Base-by-base conservation (phyloP, 2,113 vertebrate genomes). In the Gavia stellata region DNA sequence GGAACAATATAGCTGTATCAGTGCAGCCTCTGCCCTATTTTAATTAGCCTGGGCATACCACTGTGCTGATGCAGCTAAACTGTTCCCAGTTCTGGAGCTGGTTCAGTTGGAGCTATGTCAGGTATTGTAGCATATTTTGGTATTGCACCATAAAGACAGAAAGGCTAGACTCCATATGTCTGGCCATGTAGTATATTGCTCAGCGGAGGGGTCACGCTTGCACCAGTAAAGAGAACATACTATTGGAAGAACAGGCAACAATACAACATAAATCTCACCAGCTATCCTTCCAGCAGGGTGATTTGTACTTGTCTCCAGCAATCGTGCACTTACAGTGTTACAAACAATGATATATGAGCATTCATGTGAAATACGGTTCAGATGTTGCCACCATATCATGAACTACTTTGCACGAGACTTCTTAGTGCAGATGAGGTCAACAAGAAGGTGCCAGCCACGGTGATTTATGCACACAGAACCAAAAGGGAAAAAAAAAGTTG, bases 11-110 rank as follows among this genome's bases (percentile, higher is more conserved):
- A 92, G 61, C 61, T 95, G 25, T 70, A 92, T 56, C 65, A 81
- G 52, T 67, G 73, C 84, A 94, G 94, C 77, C 94, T 96, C 96
- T 97, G 90, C 92, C 94, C 94, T 87, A 85, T 94, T 97, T 96
- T 96, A 96, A 97, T 96, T 95, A 94, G 87, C 15, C 44, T 59
- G 81, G 78, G 93, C 95, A 95, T 96, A 95, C 87, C 94, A 91
- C 61, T 90, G 78, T 90, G 94, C 95, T 96, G 91, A 97, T 89
- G 94, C 84, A 96, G 93, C 70, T 90, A 47, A 96, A 75, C 81
- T 75, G 31, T 91, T 96, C 53, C 81, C 56, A 89, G 73, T 63
- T 94, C 83, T 96, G 96, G 95, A 95, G 70, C 49, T 95, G 81
- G 73, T 94, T 92, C 95, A 97, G 31, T n/a, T 94, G 95, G 94